Evolutionary conservation across 2,888 invertebrate species (phyloP), one percentile per base, ranked within the genome.

Genomic region (Lycocerus yunnanus): DNA sequence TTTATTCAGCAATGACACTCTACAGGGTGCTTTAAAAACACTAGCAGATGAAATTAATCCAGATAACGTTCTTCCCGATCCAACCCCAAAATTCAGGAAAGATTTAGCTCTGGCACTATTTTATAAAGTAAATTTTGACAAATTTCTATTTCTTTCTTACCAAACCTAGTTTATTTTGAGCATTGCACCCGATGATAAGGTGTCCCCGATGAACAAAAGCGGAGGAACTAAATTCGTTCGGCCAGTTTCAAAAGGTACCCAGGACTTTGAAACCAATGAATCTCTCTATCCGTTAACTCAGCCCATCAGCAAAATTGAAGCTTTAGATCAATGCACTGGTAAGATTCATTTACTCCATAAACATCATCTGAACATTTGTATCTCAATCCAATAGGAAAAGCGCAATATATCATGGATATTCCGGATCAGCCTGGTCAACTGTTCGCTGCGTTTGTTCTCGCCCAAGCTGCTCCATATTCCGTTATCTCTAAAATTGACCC

Each of bases 221-320:
- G 61, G 61, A 63, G 61, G 61, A 63, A 18, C 11, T 1, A 63
- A 18, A 15, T 63, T 63, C 2, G 16, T 9, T n/a, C 61, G 61
- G 8, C 61, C 61, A 8, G n/a, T 18, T 18, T 63, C 61, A 11
- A 43, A 89, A 15, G 95, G 93, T 1, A 88, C 87, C 8, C 95
- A 95, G 84, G 88, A 88, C 59, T 95, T 90, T 83, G 92, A 93
- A 68, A 93, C 93, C 0, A 90, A 93, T 77, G 89, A 91, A 82
- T 88, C 88, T 43, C 83, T 92, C n/a, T n/a, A 92, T 90, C 95
- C 96, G 1, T 82, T 95, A 13, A 93, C 92, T 77, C 88, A 95
- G 82, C 93, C 95, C 0, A 87, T 95, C 9, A 90, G 91, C 0
- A 96, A 96, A 84, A 79, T 93, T 24, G 95, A 95, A 86, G 92